These are phyloP conservation scores for Zygogramma bicolorata DNA, from an alignment of 2,888 invertebrate species.

Conservation along the genomic window DNA sequence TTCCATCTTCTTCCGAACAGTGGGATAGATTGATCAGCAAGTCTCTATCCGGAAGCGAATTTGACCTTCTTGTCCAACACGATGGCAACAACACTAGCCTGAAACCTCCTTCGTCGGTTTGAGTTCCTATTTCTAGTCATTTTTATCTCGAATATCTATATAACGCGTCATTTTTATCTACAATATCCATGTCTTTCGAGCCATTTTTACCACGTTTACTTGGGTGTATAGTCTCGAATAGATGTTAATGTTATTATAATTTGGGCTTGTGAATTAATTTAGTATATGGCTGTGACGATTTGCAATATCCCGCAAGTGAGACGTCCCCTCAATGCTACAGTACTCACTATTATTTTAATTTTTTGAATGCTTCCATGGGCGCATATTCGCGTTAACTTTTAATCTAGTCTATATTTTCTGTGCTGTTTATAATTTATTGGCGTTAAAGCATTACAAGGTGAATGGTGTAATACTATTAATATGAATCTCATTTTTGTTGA, in stretches of 20 bases:
- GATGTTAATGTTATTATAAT: neutral
- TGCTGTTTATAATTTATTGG: too few species aligned
- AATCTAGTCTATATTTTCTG: too few species aligned
- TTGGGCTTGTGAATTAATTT: neutral
- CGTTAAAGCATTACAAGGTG: too few species aligned
- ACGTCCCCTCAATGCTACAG: too few species aligned
- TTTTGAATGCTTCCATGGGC: too few species aligned
- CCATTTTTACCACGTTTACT: too few species aligned
- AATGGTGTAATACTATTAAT: too few species aligned
- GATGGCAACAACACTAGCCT: slow-evolving; percentile 22
- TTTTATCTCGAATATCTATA: neutral
- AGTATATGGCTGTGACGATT: neutral
- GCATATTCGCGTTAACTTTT: too few species aligned
- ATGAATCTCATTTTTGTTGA: too few species aligned
- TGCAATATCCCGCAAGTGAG: too few species aligned
- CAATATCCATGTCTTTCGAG: too few species aligned
- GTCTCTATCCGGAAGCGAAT: slow-evolving; percentile 74
- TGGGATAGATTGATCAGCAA: slow-evolving; percentile 64
- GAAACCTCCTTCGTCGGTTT: slow-evolving; percentile 45
- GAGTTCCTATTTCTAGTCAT: slow-evolving; percentile 36
- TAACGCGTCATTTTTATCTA: too few species aligned
- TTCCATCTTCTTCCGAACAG: slow-evolving; percentile 63
- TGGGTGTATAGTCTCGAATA: neutral
- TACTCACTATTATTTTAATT: neutral
- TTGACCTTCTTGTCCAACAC: slow-evolving; percentile 73